phyloP scores from a whole-genome alignment of 2,888 invertebrate genomes.

The Cataglyphis cursor region DNA sequence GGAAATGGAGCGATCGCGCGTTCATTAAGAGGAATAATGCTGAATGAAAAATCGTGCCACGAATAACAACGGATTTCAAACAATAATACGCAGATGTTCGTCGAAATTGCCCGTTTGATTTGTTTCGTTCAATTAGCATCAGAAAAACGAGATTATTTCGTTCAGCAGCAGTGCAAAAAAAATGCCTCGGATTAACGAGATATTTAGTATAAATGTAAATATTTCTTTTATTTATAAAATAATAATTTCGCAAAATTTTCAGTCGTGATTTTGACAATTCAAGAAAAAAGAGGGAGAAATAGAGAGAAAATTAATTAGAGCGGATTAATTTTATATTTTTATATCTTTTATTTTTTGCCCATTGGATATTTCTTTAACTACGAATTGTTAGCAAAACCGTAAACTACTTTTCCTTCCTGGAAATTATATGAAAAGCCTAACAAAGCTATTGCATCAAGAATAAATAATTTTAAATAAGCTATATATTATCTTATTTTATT shows the following conservation, averaged over 20 bases:
- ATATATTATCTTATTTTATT: background rate
- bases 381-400: background rate
- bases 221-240: constrained; percentile 19
- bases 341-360: background rate
- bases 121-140: constrained; percentile 28
- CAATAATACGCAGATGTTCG: constrained; percentile 29
- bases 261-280: background rate
- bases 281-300: background rate
- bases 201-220: constrained; percentile 12
- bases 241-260: background rate
- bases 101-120: constrained; percentile 34
- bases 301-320: background rate
- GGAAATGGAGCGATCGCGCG: constrained; percentile 34
- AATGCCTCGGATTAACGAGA: constrained; percentile 7
- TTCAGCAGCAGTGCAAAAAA: constrained; percentile 5
- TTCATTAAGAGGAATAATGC: constrained; percentile 40
- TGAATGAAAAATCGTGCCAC: constrained; percentile 34
- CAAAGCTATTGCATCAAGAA: background rate
- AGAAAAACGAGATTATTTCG: constrained; percentile 19
- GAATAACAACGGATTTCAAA: constrained; percentile 36
- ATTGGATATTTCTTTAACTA: background rate
- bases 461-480: constrained; percentile 3
- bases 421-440: background rate
- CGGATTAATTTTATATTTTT: background rate
- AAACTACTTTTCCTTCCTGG: background rate